A percentile compares a stretch with the other conserved stretches of the same genome.
phyloP scores from a whole-genome alignment of 2,113 vertebrate species.

The Neogale vison region DNA sequence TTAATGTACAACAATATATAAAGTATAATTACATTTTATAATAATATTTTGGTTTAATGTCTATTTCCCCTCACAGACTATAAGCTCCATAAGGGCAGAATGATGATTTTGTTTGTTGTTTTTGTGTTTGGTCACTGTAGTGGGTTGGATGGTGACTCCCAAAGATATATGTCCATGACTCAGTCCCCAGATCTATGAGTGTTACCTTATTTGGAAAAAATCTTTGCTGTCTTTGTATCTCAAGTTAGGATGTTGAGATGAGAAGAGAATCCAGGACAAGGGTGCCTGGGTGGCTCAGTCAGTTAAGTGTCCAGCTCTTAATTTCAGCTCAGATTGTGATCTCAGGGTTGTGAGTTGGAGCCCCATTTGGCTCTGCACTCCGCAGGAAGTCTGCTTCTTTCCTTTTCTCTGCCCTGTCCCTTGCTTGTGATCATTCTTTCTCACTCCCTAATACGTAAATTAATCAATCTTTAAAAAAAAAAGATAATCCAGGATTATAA shows the following conservation, averaged over 20 bases:
- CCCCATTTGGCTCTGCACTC: not conserved
- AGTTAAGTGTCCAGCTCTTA: not conserved
- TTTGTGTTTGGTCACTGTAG: not conserved
- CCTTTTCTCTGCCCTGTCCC: not conserved
- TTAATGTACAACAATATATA: not conserved
- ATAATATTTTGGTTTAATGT: not conserved
- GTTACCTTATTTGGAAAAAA: not conserved
- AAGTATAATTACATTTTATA: not conserved
- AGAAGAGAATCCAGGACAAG: not conserved
- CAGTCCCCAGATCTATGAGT: not conserved
- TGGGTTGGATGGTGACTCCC: not conserved
- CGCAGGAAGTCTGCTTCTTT: not conserved
- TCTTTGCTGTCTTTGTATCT: not conserved
- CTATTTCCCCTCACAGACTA: not conserved
- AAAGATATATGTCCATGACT: not conserved
- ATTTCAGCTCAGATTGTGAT: not conserved
- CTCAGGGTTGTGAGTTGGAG: not conserved
- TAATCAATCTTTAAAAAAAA: not conserved
- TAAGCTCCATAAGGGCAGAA: not conserved
- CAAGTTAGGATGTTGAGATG: not conserved
- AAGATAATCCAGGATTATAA: not conserved
- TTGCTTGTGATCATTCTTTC: not conserved
- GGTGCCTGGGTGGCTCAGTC: not conserved
- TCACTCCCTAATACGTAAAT: not conserved
- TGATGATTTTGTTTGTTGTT: not conserved